phyloP scores from a whole-genome alignment of 1,140 invertebrate species.

The Sminthurides bifidus region DNA sequence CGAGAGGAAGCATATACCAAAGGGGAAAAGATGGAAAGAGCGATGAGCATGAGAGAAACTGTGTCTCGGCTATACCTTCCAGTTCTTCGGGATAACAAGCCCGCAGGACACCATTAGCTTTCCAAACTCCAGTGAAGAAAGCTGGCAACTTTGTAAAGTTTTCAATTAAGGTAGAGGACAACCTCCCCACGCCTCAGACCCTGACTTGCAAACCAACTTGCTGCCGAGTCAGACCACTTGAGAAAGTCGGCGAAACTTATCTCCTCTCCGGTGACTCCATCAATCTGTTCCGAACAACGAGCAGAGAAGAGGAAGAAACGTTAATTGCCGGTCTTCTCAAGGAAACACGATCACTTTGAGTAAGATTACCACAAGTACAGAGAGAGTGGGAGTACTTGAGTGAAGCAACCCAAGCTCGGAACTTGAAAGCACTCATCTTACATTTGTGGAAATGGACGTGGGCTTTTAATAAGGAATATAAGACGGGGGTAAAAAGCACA shows the following conservation, averaged over 20 bases:
- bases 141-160: conserved; percentile 5
- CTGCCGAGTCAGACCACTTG: neutral
- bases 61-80: conserved; percentile 9
- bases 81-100: conserved; percentile 15
- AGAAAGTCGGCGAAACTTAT: conserved; percentile 16
- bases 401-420: no score
- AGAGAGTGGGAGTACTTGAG: no score
- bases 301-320: no score
- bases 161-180: conserved; percentile 1
- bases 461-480: no score
- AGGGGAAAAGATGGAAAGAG: neutral
- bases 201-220: conserved; percentile 10
- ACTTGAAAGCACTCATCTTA: no score
- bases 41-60: no score
- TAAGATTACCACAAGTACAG: no score
- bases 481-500: no score
- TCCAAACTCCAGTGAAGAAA: conserved; percentile 16
- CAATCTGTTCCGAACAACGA: no score
- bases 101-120: conserved; percentile 12
- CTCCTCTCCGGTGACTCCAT: conserved; percentile 12
- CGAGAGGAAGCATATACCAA: neutral
- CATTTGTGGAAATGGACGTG: no score
- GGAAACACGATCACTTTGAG: no score
- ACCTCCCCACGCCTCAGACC: conserved; percentile 15
- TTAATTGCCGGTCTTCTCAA: no score